Base-by-base conservation (phyloP, 2,888 invertebrate species). In the Anticlea derivata region DNA sequence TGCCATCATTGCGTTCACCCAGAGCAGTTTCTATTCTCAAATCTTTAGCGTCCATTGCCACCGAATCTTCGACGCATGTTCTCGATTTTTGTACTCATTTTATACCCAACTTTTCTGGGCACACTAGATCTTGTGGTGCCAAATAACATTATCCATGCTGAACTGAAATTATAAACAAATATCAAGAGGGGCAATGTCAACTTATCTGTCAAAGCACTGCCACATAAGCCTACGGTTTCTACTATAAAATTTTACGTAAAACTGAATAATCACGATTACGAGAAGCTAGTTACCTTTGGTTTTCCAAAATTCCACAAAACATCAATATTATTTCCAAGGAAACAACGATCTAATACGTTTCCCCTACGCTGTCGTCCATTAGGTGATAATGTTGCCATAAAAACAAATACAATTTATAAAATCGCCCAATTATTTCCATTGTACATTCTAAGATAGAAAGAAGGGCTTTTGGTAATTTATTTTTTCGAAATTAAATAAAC, bases 141-240 rank as follows among this genome's bases (percentile, higher is more conserved):
- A 63, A 59, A 68, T 66, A 68, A 63, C 69, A 71, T 67, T 61
- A 67, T 71, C 73, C 79, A 79, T 83, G 72, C 87, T 89, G 84
- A 80, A 88, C 89, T 89, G 84, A 81, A 88, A 88, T 80, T 87
- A 83, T 89, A 88, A 89, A 87, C 89, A 86, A 83, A 78, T 84
- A 80, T 73, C 67, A 2, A 81, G 70, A 75, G 68, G 72, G 65
- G 63, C 60, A 78, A 65, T 84, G 85, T 81, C 86, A 88, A 86
- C 80, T 87, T 82, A 87, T 82, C 80, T 89, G 89, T 89, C 89
- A 90, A 86, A 88, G 86, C 82, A 84, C 73, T 80, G 89, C 89
- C 88, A 89, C 89, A 88, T 89, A 84, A 48, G 73, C 82, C 65
- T 49, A 26, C 2, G 53, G 55, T 23, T 48, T 49, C 40, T 53